phyloP scores from a whole-genome alignment of 2,113 vertebrate species.

The Phrynocephalus versicolor region DNA sequence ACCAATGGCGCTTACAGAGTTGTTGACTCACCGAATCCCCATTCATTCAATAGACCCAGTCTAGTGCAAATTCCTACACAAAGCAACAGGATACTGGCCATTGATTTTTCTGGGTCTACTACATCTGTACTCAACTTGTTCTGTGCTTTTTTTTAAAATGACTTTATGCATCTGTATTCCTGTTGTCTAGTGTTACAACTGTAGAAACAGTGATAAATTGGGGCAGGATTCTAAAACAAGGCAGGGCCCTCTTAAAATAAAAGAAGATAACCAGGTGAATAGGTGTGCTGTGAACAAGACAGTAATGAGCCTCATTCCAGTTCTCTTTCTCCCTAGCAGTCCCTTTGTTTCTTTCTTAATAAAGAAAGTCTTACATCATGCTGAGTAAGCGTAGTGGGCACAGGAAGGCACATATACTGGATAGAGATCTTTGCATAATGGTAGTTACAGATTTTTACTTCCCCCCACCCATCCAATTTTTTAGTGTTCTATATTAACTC shows the following conservation, averaged over 20 bases:
- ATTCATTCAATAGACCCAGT: no score
- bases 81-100: no score
- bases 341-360: background rate
- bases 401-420: no score
- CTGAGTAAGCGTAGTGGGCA: background rate
- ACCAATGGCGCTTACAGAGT: background rate
- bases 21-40: no score
- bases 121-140: background rate
- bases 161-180: background rate
- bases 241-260: background rate
- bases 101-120: no score
- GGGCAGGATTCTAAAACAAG: background rate
- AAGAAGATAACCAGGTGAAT: background rate
- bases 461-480: background rate
- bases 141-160: background rate
- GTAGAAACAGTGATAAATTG: background rate
- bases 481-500: no score
- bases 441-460: no score
- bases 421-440: background rate
- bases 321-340: background rate
- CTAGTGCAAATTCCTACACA: no score
- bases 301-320: background rate
- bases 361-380: no score
- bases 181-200: background rate
- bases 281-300: background rate